These are phyloP conservation scores for Tenualosa thibaudeaui DNA, from an alignment of 2,797 vertebrate genomes.

Conservation along the genomic window DNA sequence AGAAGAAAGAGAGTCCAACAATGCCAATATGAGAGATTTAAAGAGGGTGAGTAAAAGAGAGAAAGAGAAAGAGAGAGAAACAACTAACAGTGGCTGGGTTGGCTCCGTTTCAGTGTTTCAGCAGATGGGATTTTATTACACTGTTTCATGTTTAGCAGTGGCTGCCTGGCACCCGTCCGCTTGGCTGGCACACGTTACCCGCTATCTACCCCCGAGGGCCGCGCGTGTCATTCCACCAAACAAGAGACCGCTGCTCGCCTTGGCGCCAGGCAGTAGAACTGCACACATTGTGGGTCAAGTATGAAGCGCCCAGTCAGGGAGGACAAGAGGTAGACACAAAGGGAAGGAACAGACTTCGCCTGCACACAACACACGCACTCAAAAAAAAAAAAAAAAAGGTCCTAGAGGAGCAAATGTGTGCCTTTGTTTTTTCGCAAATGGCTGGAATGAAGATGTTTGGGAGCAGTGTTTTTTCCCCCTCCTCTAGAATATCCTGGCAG, in stretches of 20 bases:
- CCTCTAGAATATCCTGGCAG: background rate
- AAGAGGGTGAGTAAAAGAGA: background rate
- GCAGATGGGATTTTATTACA: constrained; percentile 73
- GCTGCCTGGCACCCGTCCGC: constrained; percentile 52
- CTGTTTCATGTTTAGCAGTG: constrained; percentile 63
- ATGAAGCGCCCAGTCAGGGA: background rate
- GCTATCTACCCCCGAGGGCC: constrained; percentile 52
- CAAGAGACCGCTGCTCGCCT: constrained; percentile 50
- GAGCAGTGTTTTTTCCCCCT: background rate
- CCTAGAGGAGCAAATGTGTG: background rate
- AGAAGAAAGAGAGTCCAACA: background rate
- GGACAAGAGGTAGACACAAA: background rate
- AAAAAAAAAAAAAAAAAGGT: background rate
- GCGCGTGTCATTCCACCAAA: constrained; percentile 61
- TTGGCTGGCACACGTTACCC: constrained; percentile 30
- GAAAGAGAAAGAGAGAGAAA: constrained; percentile 11
- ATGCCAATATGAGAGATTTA: background rate
- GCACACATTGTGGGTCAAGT: constrained; percentile 41
- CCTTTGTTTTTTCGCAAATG: background rate
- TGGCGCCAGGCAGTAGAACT: constrained; percentile 55
- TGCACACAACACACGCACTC: background rate
- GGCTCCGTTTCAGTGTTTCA: constrained; percentile 57
- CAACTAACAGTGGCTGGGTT: constrained; percentile 31
- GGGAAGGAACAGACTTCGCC: background rate
- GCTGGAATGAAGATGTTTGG: constrained; percentile 22